Conservation (phyloP, 1,140 invertebrate genomes). For the Episyrphus balteatus region DNA sequence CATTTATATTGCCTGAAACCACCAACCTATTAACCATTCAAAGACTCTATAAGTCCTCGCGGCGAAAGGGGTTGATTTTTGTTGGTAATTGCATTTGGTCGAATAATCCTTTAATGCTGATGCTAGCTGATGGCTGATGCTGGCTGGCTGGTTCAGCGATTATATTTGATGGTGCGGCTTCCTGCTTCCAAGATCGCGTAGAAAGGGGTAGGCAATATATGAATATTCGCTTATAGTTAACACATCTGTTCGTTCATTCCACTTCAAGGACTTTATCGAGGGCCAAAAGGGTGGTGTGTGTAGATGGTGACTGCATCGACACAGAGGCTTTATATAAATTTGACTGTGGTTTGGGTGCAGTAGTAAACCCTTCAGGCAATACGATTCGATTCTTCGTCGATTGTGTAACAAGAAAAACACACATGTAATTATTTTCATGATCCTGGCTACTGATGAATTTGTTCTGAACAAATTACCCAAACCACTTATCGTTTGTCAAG, state of each 20-base stretch:
- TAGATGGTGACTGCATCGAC: too few relatives aligned
- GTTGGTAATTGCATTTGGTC: constrained; percentile 33
- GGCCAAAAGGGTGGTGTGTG: too few relatives aligned
- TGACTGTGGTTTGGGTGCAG: too few relatives aligned
- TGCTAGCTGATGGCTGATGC: constrained; percentile 24
- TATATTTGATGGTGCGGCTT: constrained; percentile 3
- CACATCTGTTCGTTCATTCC: constrained; percentile 37
- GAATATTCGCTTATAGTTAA: constrained; percentile 35
- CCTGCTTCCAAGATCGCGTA: constrained; percentile 1
- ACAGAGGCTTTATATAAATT: too few relatives aligned
- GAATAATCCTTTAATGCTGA: constrained; percentile 36
- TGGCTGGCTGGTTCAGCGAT: not conserved
- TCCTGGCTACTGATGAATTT: not conserved
- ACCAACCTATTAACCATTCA: too few relatives aligned
- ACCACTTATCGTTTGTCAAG: too few relatives aligned
- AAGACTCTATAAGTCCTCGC: too few relatives aligned
- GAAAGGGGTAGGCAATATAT: constrained; percentile 1
- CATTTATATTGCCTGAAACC: too few relatives aligned
- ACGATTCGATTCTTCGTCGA: too few relatives aligned
- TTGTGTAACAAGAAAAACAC: too few relatives aligned
- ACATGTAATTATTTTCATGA: not conserved
- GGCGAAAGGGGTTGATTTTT: constrained; percentile 11
- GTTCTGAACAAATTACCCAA: not conserved
- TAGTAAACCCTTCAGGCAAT: too few relatives aligned
- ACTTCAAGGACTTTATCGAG: constrained; percentile 14